Evolutionary conservation across 2,797 vertebrate genomes (phyloP), one percentile per base, ranked within the genome.

Genomic region (Acanthiza pusilla): DNA sequence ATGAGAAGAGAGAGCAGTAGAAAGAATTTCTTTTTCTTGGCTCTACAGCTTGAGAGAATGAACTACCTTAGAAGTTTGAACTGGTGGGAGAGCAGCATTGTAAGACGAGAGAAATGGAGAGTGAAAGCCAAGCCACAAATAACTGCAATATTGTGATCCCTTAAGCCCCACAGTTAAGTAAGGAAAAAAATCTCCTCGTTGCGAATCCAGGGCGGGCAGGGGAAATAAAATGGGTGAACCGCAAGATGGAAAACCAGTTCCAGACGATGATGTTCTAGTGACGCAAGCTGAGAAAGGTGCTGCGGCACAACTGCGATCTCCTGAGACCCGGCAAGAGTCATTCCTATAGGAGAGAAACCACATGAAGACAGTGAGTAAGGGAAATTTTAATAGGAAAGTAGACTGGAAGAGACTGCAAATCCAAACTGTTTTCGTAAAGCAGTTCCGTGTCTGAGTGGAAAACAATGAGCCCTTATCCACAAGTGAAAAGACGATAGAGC

Each of bases 101-200:
- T 89, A 89, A 95, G 78, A 95, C 6, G 91, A 88, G 91, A 93
- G 81, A 94, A 90, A 75, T 25, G 85, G 43, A 62, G 94, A 58
- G 57, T 54, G 90, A 83, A 94, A 91, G 96, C 95, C 95, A 96
- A 97, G 93, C 95, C 97, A 96, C 95, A 97, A 97, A 93, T 93
- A 95, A 91, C 88, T 91, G 80, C 55, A 94, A 83, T 45, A 82
- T 71, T 76, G 77, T 91, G 88, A 95, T 96, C 91, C 95, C 93
- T 96, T 94, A 89, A 95, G 79, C 85, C 89, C 94, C 30, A 23
- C 78, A 82, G 81, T 96, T 89, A 86, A 85, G 93, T 89, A 95
- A 91, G 72, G 48, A 27, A 67, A 85, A 95, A 90, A 68, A 38
- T 54, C 77, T 88, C 29, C 85, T 58, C 5, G 7, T 71, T 94